These are phyloP conservation scores for Pterocles orientalis DNA, from an alignment of 2,113 vertebrate species.

Conservation along the genomic window DNA sequence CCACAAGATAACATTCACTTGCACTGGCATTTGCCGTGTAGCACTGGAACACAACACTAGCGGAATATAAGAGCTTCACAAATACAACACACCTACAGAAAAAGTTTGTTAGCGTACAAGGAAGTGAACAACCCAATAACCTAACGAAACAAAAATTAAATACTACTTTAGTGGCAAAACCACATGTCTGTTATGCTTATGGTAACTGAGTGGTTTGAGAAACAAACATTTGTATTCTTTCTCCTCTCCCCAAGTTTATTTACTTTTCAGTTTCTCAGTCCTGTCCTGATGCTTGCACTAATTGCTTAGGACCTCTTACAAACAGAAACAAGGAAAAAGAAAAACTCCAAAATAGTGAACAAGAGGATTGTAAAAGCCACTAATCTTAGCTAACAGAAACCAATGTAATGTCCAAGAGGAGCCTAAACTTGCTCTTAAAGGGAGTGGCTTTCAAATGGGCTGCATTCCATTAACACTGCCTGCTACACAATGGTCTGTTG, in stretches of 20 bases:
- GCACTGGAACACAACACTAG: background rate
- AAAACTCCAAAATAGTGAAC: background rate
- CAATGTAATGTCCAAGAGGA: background rate
- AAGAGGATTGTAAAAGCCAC: background rate
- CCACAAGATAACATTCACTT: background rate
- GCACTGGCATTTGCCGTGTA: background rate
- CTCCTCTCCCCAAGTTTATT: background rate
- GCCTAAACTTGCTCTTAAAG: background rate
- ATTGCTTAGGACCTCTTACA: background rate
- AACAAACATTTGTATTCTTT: background rate
- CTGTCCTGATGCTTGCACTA: background rate
- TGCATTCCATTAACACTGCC: background rate
- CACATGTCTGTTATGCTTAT: background rate
- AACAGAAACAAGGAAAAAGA: background rate
- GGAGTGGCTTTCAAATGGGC: background rate
- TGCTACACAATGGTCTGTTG: background rate
- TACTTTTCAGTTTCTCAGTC: background rate
- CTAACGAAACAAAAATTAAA: background rate
- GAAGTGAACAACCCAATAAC: background rate
- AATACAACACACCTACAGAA: background rate
- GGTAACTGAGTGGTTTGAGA: background rate
- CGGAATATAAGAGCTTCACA: background rate
- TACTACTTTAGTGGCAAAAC: background rate
- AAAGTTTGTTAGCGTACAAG: background rate
- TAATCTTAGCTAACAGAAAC: background rate